Evolutionary conservation across 2,113 vertebrate genomes (phyloP).

Genomic region (Isichthys henryi): DNA sequence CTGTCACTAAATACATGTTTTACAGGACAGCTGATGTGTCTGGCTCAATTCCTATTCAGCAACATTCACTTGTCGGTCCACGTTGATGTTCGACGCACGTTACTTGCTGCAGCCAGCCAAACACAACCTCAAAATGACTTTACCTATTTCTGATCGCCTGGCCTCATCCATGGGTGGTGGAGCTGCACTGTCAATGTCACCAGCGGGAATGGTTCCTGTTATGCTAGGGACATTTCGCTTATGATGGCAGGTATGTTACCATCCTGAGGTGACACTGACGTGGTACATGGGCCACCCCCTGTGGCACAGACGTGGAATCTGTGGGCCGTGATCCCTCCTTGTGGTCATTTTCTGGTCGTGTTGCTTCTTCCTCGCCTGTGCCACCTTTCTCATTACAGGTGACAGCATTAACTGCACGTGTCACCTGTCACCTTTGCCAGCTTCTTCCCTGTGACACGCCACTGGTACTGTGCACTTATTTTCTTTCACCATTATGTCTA

Average conservation of each 20-base stretch:
- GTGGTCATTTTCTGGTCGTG: not conserved
- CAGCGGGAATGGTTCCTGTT: too few species aligned
- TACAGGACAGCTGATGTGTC: not conserved
- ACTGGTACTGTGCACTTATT: not conserved
- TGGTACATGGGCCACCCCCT: not conserved
- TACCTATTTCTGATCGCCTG: not conserved
- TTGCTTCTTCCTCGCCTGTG: not conserved
- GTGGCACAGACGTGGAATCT: not conserved
- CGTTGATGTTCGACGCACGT: not conserved
- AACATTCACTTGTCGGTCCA: not conserved
- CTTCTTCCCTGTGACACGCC: not conserved
- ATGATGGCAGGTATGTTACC: not conserved
- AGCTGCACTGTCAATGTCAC: not conserved
- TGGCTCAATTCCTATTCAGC: not conserved
- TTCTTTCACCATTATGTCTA: not conserved
- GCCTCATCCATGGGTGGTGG: not conserved
- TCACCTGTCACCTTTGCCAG: not conserved
- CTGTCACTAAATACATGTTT: not conserved
- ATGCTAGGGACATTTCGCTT: not conserved
- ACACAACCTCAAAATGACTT: not conserved
- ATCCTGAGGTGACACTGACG: not conserved
- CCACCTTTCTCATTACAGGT: not conserved
- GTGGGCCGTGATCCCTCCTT: not conserved
- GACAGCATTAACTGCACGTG: not conserved
- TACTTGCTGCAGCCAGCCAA: not conserved